A percentile compares a stretch with the other conserved stretches of the same genome.
Evolutionary conservation across 2,797 vertebrate species (phyloP).

Genomic region (Epinephelus coioides): DNA sequence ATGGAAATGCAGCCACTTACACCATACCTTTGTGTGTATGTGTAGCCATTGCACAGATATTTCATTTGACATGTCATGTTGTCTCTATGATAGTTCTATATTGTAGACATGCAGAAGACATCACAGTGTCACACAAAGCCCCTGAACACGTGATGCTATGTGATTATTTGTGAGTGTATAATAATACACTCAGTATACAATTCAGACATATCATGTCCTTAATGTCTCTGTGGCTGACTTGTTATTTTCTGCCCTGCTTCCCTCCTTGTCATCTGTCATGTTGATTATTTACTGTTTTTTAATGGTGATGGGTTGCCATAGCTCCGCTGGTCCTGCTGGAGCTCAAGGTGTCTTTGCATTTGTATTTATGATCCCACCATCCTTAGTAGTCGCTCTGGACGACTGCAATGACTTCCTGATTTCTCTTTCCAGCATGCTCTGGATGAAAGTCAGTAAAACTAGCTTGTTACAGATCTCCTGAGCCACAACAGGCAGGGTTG

Average conservation of each 20-base stretch:
- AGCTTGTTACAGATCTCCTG: background rate
- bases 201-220: background rate
- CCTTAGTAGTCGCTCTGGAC: background rate
- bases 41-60: background rate
- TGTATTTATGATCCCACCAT: conserved; percentile 11
- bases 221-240: conserved; percentile 10
- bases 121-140: background rate
- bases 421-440: background rate
- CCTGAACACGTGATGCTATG: background rate
- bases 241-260: conserved; percentile 21
- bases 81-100: background rate
- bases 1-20: background rate
- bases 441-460: background rate
- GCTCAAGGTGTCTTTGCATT: conserved; percentile 33
- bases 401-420: background rate
- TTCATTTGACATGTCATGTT: background rate
- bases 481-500: conserved; percentile 6
- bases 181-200: background rate
- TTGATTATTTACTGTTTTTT: conserved; percentile 45
- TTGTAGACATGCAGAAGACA: background rate
- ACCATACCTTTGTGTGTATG: background rate
- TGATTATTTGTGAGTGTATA: background rate
- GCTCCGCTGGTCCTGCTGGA: conserved; percentile 11
- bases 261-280: conserved; percentile 29
- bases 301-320: conserved; percentile 47